phyloP scores from a whole-genome alignment of 2,888 invertebrate genomes.

The Laspeyria flexula region DNA sequence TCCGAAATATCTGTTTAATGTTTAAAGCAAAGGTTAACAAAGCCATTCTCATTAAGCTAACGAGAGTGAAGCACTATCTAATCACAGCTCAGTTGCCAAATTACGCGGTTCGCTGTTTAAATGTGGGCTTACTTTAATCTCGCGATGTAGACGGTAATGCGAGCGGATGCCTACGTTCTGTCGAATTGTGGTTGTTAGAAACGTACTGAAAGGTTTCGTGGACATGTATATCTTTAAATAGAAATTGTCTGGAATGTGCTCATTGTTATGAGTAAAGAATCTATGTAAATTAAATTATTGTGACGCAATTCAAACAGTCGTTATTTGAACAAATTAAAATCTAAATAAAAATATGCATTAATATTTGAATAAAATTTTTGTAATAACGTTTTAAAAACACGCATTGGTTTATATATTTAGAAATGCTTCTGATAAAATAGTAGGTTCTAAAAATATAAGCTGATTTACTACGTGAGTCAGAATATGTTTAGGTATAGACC shows the following conservation, averaged over 20 bases:
- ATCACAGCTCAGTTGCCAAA: conserved; percentile 83
- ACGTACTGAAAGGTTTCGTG: conserved; percentile 22
- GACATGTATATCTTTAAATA: neutral
- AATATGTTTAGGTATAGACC: too few relatives aligned
- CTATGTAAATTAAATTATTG: too few relatives aligned
- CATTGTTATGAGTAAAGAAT: too few relatives aligned
- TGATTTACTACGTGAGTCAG: too few relatives aligned
- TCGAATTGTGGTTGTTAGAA: conserved; percentile 40
- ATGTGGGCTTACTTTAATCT: conserved; percentile 80
- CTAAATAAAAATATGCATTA: too few relatives aligned
- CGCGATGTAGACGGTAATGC: conserved; percentile 63
- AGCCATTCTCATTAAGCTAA: conserved; percentile 79
- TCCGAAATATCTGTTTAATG: conserved; percentile 58
- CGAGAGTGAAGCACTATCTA: conserved; percentile 82
- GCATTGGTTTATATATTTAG: too few relatives aligned
- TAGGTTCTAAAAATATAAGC: too few relatives aligned
- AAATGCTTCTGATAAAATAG: too few relatives aligned
- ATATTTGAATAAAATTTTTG: too few relatives aligned
- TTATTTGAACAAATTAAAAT: too few relatives aligned
- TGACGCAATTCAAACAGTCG: too few relatives aligned
- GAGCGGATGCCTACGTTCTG: conserved; percentile 46
- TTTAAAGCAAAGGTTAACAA: conserved; percentile 74
- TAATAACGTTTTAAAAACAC: too few relatives aligned
- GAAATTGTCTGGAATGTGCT: neutral
- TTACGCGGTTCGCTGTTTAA: conserved; percentile 80